Base-by-base conservation (phyloP, 2,888 invertebrate genomes). In the Syrista parreyssii region DNA sequence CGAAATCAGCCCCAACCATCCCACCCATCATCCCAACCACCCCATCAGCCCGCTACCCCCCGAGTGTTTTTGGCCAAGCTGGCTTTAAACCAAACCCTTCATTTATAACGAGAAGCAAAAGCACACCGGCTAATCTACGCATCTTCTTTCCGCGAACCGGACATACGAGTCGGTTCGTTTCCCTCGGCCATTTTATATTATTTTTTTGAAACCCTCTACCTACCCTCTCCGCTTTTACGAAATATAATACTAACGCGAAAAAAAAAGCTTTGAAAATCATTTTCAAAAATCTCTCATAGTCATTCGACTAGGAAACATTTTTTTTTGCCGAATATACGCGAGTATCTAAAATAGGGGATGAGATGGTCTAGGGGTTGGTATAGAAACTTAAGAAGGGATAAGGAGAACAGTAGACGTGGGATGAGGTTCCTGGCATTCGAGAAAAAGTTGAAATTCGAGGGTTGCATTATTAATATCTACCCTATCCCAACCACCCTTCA, bases 1-100 rank as follows among this genome's bases (percentile, higher is more conserved):
- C 89, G 91, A 90, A 91, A 91, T 91, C 90, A 91, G 89, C 91
- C 89, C 75, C 55, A 23, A n/a, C 74, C 34, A 12, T 11, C 33
- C 71, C 77, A 77, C 68, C 77, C 77, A 68, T 71, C 69, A 40
- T 72, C 68, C 76, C 36, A 33, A 76, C 78, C 36, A 12, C 74
- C 34, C 80, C 78, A 76, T 82, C 73, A 34, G 69, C 74, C 78
- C 36, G 74, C 77, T 79, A 79, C 80, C 75, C 75, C 77, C 78
- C 78, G 86, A 84, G 84, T 87, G 85, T 86, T 87, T 86, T 84
- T 82, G 81, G 84, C 83, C 83, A 79, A 40, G 72, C 82, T 77
- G 78, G 30, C 71, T 79, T 76, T 33, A 40, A 83, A 84, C 76
- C 76, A 74, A 77, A 78, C 78, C 84, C 79, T 80, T 84, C 81